These are phyloP conservation scores for Tetraodon nigroviridis DNA, from an alignment of 2,113 vertebrate genomes.

Conservation along the genomic window DNA sequence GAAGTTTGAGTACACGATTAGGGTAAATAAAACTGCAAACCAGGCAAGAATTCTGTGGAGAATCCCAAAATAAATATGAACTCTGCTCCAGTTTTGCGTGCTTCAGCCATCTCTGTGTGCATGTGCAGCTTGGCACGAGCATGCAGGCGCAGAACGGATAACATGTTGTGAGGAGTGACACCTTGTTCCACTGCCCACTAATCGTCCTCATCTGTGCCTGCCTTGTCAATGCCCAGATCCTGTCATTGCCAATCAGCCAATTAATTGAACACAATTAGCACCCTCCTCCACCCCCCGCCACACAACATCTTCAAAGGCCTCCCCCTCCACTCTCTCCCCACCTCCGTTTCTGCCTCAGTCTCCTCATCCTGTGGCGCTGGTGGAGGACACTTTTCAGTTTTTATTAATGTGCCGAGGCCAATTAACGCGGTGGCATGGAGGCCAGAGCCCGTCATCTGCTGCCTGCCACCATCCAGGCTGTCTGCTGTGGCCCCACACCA, in stretches of 20 bases:
- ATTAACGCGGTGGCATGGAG: constrained; percentile 91
- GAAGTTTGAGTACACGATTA: constrained; percentile 14
- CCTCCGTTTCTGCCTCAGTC: constrained; percentile 46
- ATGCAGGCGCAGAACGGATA: constrained; percentile 50
- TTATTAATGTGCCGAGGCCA: constrained; percentile 85
- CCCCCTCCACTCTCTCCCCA: constrained; percentile 22
- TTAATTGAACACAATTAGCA: constrained; percentile 86
- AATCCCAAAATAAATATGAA: constrained; percentile 27
- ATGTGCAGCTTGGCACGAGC: constrained; percentile 17
- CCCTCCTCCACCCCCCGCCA: constrained; percentile 27
- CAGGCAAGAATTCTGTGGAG: constrained; percentile 3
- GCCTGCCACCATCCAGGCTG: constrained; percentile 82
- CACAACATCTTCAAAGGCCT: constrained; percentile 59
- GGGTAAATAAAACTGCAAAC: constrained; percentile 27
- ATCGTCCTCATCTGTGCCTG: constrained; percentile 82
- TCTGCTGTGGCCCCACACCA: constrained; percentile 73
- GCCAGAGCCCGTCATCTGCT: constrained; percentile 93
- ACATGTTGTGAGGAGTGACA: constrained; percentile 82
- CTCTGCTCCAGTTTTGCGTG: constrained; percentile 11
- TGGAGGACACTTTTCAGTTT: constrained; percentile 80
- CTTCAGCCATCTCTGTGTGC: constrained; percentile 29
- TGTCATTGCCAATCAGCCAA: constrained; percentile 88
- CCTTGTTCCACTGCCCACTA: constrained; percentile 86
- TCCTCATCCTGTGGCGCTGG: constrained; percentile 48
- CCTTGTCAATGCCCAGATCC: constrained; percentile 87